A percentile compares a stretch with the other conserved stretches of the same genome.
These are phyloP conservation scores for Tetrao urogallus DNA, from an alignment of 2,113 vertebrate species.

Conservation along the genomic window DNA sequence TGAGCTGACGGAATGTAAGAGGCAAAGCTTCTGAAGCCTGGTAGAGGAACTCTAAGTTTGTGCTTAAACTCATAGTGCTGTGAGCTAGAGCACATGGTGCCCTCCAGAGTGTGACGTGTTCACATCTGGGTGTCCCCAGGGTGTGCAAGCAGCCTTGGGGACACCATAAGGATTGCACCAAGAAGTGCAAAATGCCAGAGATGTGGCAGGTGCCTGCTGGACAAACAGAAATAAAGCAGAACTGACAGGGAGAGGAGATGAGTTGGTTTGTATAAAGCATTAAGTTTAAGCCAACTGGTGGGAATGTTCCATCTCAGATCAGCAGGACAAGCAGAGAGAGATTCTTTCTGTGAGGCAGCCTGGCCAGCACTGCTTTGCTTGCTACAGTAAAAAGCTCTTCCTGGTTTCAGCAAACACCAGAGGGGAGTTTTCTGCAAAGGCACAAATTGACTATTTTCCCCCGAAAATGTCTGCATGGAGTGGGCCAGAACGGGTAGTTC, in stretches of 20 bases:
- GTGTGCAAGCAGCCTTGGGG: fast-evolving
- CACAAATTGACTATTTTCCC: neutral
- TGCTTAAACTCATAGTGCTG: fast-evolving
- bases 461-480: neutral
- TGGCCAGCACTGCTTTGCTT: neutral
- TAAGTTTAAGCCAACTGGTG: slow-evolving; percentile 13
- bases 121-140: neutral
- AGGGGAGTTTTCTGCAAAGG: neutral
- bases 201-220: neutral
- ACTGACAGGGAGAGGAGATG: neutral
- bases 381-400: slow-evolving; percentile 11
- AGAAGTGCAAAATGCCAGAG: neutral
- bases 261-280: neutral
- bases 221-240: neutral
- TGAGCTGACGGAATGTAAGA: neutral
- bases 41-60: neutral
- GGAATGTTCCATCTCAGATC: neutral
- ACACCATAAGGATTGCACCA: fast-evolving
- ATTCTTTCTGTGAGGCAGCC: neutral
- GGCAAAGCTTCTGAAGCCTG: neutral
- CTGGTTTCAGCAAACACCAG: neutral
- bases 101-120: neutral
- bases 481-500: neutral
- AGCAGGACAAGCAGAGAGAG: neutral
- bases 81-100: fast-evolving